A percentile compares a stretch with the other conserved stretches of the same genome.
phyloP scores from a whole-genome alignment of 2,797 vertebrate species.

The Acrossocheilus fasciatus region DNA sequence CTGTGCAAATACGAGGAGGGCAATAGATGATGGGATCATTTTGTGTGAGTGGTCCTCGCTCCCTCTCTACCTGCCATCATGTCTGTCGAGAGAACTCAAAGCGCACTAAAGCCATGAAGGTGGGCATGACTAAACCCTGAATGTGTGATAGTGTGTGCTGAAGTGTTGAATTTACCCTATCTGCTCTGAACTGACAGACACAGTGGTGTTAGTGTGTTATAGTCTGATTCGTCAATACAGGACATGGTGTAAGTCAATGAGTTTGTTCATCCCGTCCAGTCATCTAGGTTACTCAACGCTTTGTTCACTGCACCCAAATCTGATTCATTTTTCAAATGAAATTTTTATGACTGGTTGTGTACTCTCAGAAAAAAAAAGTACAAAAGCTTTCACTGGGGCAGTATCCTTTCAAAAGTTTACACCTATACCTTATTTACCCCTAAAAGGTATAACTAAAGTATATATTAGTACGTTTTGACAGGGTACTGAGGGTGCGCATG shows the following conservation, averaged over 20 bases:
- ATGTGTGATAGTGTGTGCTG: background rate
- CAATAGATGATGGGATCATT: conserved; percentile 34
- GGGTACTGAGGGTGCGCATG: no score
- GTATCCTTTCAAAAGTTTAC: background rate
- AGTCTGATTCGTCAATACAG: background rate
- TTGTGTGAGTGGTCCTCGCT: conserved; percentile 31
- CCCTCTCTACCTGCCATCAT: conserved; percentile 22
- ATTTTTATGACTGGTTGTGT: background rate
- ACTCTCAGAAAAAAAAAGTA: background rate
- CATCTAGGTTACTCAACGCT: background rate
- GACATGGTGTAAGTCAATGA: background rate
- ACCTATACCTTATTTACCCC: background rate
- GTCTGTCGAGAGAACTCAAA: conserved; percentile 9
- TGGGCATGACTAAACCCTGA: conserved; percentile 9
- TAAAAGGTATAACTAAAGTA: background rate
- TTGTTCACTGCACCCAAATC: background rate
- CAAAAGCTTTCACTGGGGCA: no score
- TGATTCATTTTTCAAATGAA: background rate
- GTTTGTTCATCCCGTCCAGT: background rate
- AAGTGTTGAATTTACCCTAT: background rate
- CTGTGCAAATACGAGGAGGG: background rate
- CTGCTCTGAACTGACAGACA: background rate
- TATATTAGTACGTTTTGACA: no score
- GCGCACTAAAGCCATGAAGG: background rate
- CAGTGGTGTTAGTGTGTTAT: conserved; percentile 8